Evolutionary conservation across 64 coral and sea anemone species (phyloP).

Genomic region (Stichodactyla helianthus): DNA sequence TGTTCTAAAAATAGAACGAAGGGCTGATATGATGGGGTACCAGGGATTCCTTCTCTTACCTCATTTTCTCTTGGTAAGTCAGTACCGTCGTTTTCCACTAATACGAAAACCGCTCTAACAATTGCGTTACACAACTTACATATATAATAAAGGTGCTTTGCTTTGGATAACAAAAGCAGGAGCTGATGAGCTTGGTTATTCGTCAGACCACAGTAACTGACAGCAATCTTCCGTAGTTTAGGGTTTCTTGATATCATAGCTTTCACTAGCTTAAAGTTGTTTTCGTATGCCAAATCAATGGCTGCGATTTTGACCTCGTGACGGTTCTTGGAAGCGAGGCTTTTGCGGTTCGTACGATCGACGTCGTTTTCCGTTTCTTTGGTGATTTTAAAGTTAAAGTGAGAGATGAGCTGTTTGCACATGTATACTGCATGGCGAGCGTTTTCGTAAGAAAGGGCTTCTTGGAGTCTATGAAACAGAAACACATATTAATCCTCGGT

Average conservation of each 20-base stretch:
- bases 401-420: conserved; percentile 31
- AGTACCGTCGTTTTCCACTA: no score
- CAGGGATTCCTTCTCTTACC: no score
- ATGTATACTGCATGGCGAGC: conserved; percentile 19
- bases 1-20: no score
- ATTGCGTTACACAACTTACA: not conserved
- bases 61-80: no score
- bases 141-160: not conserved
- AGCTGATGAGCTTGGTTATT: not conserved
- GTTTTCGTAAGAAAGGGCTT: conserved; percentile 13
- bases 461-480: not conserved
- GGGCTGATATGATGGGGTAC: no score
- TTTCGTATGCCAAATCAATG: not conserved
- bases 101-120: no score
- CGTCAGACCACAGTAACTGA: not conserved
- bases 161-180: not conserved
- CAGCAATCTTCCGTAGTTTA: not conserved
- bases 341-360: not conserved
- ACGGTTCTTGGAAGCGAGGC: not conserved
- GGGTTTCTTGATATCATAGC: not conserved
- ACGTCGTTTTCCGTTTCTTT: not conserved
- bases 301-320: not conserved
- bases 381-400: conserved; percentile 21
- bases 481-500: no score
- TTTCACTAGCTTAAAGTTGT: not conserved